A percentile compares a stretch with the other conserved stretches of the same genome.
Conservation (phyloP, 2,888 invertebrate species). For the Microdon myrmicae region DNA sequence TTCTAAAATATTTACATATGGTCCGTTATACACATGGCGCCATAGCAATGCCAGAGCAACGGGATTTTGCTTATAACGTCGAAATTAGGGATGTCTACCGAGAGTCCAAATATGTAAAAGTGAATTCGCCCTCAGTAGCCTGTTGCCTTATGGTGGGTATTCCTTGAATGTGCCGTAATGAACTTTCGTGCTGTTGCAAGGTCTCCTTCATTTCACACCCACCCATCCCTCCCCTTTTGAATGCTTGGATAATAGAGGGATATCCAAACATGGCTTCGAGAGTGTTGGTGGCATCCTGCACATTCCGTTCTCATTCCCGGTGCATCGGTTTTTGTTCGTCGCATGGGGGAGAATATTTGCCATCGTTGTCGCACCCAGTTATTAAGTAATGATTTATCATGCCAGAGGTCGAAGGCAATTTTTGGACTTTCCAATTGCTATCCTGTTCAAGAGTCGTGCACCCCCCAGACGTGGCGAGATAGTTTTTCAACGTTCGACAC, state of each 20-base stretch:
- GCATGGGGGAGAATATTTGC: slow-evolving; percentile 51
- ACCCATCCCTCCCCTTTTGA: slow-evolving; percentile 1
- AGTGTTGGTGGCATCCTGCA: not conserved
- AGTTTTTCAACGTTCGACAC: slow-evolving; percentile 36
- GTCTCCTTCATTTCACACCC: too few relatives aligned
- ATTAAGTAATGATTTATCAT: slow-evolving; percentile 52
- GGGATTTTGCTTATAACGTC: too few relatives aligned
- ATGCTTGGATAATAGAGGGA: slow-evolving; percentile 24
- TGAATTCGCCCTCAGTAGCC: slow-evolving; percentile 26
- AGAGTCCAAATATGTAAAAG: too few relatives aligned
- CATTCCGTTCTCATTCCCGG: not conserved
- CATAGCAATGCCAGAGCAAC: too few relatives aligned
- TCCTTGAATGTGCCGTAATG: slow-evolving; percentile 45
- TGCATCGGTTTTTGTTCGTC: slow-evolving; percentile 29
- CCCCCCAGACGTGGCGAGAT: slow-evolving; percentile 3
- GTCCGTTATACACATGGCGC: too few relatives aligned
- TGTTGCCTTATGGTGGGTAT: slow-evolving; percentile 29
- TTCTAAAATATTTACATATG: too few relatives aligned
- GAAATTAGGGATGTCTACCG: too few relatives aligned
- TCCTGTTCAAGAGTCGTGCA: slow-evolving; percentile 14
- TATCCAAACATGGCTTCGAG: slow-evolving; percentile 19
- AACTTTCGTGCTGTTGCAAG: slow-evolving; percentile 37
- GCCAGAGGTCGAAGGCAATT: slow-evolving; percentile 45
- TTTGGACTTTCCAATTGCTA: slow-evolving; percentile 49
- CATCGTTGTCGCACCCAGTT: slow-evolving; percentile 53